Evolutionary conservation across 2,888 invertebrate species (phyloP).

Genomic region (Mesoligia furuncula): DNA sequence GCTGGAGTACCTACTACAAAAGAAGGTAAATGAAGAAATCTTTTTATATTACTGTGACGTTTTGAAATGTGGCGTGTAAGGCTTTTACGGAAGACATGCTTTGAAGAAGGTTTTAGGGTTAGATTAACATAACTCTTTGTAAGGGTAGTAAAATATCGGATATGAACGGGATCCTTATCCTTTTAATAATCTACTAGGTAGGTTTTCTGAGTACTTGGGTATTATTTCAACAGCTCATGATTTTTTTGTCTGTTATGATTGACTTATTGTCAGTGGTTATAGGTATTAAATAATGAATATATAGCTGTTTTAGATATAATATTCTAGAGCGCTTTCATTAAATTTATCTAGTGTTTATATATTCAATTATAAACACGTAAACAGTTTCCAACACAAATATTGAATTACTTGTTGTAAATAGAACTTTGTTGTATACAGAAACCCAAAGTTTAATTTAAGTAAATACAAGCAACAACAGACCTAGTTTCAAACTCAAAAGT

Average conservation of each 20-base stretch:
- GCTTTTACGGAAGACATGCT: constrained; percentile 42
- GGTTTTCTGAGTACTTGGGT: too few species aligned
- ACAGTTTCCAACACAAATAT: constrained; percentile 24
- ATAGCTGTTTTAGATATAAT: not conserved
- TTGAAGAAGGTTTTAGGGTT: constrained; percentile 7
- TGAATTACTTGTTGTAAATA: constrained; percentile 19
- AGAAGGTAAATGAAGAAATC: constrained; percentile 35
- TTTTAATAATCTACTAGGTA: not conserved
- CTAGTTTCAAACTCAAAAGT: not conserved
- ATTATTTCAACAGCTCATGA: not conserved
- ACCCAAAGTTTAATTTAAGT: constrained; percentile 19
- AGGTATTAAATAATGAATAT: too few species aligned
- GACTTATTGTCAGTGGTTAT: not conserved
- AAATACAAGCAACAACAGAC: constrained; percentile 21
- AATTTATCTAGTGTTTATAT: not conserved
- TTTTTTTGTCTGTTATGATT: too few species aligned
- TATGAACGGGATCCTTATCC: not conserved
- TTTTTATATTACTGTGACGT: constrained; percentile 42
- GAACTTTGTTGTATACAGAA: not conserved
- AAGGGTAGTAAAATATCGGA: not conserved
- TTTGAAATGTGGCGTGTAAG: constrained; percentile 39
- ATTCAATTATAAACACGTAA: constrained; percentile 2
- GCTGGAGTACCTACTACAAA: not conserved
- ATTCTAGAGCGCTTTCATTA: not conserved
- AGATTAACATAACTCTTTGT: constrained; percentile 24